A percentile compares a stretch with the other conserved stretches of the same genome.
These are phyloP conservation scores for Abramis brama DNA, from an alignment of 2,113 vertebrate species.

Conservation along the genomic window DNA sequence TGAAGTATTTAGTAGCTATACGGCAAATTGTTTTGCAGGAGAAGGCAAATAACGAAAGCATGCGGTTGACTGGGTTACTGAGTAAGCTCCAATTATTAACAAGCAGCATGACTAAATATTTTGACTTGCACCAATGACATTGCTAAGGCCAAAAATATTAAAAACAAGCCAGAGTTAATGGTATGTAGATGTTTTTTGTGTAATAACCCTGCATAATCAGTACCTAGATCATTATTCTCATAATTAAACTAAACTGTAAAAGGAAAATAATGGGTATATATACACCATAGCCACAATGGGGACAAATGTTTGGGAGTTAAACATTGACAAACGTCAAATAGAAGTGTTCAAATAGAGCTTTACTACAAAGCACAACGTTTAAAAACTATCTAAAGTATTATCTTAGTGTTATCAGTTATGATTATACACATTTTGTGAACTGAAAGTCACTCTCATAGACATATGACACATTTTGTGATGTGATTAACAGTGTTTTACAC, in stretches of 20 bases:
- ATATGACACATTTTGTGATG: not conserved
- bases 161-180: not conserved
- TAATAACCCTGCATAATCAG: not conserved
- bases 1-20: conserved; percentile 21
- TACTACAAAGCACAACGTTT: not conserved
- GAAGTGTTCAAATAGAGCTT: not conserved
- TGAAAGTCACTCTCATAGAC: not conserved
- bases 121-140: conserved; percentile 10
- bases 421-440: not conserved
- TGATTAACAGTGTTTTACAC: conserved; percentile 33
- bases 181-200: not conserved
- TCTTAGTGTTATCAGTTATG: not conserved
- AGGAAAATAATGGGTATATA: not conserved
- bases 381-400: not conserved
- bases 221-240: not conserved
- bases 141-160: not conserved
- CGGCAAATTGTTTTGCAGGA: conserved; percentile 12
- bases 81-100: not conserved
- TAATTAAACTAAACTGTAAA: not conserved
- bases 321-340: not conserved
- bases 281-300: not conserved
- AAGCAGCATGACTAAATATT: not conserved
- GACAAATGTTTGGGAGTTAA: not conserved
- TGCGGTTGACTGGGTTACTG: conserved; percentile 1
- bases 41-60: conserved; percentile 23